Evolutionary conservation across 2,888 invertebrate species (phyloP), one percentile per base, ranked within the genome.

Genomic region (Ormia ochracea): DNA sequence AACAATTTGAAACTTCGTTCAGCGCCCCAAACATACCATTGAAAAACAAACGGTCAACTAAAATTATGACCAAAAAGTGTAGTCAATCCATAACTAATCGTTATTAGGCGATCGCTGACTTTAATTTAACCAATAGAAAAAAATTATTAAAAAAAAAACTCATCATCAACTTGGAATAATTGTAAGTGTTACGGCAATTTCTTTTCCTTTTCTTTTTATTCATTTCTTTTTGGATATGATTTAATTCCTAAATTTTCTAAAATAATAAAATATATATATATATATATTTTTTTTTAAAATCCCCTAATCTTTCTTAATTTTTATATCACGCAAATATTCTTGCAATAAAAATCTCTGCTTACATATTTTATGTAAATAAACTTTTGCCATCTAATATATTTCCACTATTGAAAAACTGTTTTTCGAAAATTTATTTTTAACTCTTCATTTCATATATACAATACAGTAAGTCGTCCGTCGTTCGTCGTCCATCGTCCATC

Each of bases 111-210:
- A 45, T 41, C 68, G 73, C 68, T 73, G 50, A 65, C 41, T 65
- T n/a, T 56, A 33, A 6, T 17, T 43, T 36, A 36, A 19, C 31
- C 33, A 73, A 9, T 4, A 56, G 31, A 28, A 33, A 66, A 54
- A 73, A 36, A 41, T n/a, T 65, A 38, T 38, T 33, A 41, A 9
- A n/a, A n/a, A n/a, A n/a, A n/a, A 38, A 63, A 74, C 23, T 73
- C 78, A 56, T 72, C 78, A 78, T 54, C 76, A 76, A 73, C 76
- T 69, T 65, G 79, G 76, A 76, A 69, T 69, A 79, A 76, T 78
- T 73, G 81, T 81, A 81, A 81, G 81, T 81, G 68, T 66, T 76
- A 58, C 45, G 72, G 56, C 45, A 43, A 72, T 23, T 41, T 78
- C 41, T 56, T 31, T 28, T 52, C 45, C 19, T 43, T 74, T 10